phyloP scores from a whole-genome alignment of 1,140 invertebrate genomes.

The Drosophila erecta region DNA sequence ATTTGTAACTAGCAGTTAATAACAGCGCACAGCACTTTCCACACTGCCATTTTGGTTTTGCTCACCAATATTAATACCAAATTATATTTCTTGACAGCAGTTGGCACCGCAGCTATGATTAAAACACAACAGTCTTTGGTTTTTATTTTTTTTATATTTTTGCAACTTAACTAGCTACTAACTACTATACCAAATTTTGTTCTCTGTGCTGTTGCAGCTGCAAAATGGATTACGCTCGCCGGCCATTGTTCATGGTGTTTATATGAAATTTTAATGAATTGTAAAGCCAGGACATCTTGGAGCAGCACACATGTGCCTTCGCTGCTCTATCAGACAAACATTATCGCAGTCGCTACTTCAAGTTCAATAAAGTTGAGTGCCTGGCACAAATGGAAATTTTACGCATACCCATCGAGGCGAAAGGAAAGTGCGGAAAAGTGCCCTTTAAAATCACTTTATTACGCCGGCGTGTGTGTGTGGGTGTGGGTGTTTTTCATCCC shows the following conservation, averaged over 20 bases:
- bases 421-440: constrained; percentile 62
- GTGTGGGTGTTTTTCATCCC: constrained; percentile 6
- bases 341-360: constrained; percentile 58
- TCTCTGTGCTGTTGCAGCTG: constrained; percentile 16
- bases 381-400: constrained; percentile 75
- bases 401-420: constrained; percentile 56
- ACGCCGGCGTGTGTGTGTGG: constrained; percentile 66
- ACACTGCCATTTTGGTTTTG: neutral
- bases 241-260: constrained; percentile 50
- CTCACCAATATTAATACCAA: too few relatives aligned
- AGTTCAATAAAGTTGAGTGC: constrained; percentile 83
- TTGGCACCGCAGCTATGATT: too few relatives aligned
- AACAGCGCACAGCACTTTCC: constrained; percentile 9
- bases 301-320: constrained; percentile 17
- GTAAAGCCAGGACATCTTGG: constrained; percentile 59
- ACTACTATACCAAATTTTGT: neutral
- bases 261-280: constrained; percentile 76
- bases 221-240: constrained; percentile 58
- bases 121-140: too few relatives aligned
- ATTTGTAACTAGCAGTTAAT: constrained; percentile 78
- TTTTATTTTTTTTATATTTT: too few relatives aligned
- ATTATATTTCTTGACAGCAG: too few relatives aligned
- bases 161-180: too few relatives aligned
- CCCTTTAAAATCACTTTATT: constrained; percentile 84
- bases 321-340: constrained; percentile 42